phyloP scores from a whole-genome alignment of 2,797 vertebrate genomes.

The Takifugu ocellatus region DNA sequence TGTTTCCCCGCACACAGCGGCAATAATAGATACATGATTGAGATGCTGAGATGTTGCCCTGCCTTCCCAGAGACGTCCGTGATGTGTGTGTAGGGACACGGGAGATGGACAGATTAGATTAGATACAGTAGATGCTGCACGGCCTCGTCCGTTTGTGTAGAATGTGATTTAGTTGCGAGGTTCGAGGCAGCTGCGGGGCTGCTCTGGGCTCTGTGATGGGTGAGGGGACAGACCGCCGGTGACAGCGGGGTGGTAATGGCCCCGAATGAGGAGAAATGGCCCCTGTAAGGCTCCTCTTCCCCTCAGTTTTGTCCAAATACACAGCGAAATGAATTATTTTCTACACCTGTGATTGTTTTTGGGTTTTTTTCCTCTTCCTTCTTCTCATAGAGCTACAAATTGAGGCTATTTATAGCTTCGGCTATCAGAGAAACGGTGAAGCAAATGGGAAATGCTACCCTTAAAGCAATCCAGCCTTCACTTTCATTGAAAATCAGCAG shows the following conservation, averaged over 20 bases:
- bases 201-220: slow-evolving; percentile 64
- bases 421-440: slow-evolving; percentile 32
- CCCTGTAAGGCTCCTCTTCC: slow-evolving; percentile 49
- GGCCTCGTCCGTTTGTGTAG: slow-evolving; percentile 57
- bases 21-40: slow-evolving; percentile 51
- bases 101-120: slow-evolving; percentile 74
- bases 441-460: slow-evolving; percentile 42
- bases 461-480: slow-evolving; percentile 37
- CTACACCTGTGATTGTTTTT: slow-evolving; percentile 34
- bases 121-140: slow-evolving; percentile 64
- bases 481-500: slow-evolving; percentile 44
- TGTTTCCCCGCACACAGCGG: slow-evolving; percentile 50
- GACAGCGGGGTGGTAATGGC: slow-evolving; percentile 71
- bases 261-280: slow-evolving; percentile 70
- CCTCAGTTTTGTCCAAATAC: slow-evolving; percentile 52
- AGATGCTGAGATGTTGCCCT: slow-evolving; percentile 46
- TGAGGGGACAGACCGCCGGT: slow-evolving; percentile 67
- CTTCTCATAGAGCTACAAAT: slow-evolving; percentile 26
- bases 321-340: slow-evolving; percentile 56
- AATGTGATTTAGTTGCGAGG: slow-evolving; percentile 72
- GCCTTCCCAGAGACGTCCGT: slow-evolving; percentile 27
- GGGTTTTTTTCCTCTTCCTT: not conserved
- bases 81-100: slow-evolving; percentile 47
- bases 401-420: slow-evolving; percentile 51
- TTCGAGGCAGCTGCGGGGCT: slow-evolving; percentile 44